Conservation (phyloP, 2,888 invertebrate species). For the Tenthredo scrophulariae region DNA sequence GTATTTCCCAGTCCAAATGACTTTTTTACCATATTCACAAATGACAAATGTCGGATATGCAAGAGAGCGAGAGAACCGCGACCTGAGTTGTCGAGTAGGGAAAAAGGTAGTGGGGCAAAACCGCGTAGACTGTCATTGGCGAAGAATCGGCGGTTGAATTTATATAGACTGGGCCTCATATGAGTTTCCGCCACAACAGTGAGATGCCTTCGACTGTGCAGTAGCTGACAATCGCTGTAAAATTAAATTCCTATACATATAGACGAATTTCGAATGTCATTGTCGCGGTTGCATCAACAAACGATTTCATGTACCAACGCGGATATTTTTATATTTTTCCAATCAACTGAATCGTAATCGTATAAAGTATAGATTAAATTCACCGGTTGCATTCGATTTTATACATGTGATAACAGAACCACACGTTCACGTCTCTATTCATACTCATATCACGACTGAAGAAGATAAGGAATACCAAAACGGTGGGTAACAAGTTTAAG, state of each 20-base stretch:
- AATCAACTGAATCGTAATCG: not conserved
- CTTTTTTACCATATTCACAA: not conserved
- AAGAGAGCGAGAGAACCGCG: not conserved
- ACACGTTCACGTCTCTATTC: not conserved
- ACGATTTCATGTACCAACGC: not conserved
- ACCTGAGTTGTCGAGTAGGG: not conserved
- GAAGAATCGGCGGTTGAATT: constrained; percentile 40
- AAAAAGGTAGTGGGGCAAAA: constrained; percentile 11
- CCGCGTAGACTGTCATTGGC: constrained; percentile 16
- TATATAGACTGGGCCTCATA: constrained; percentile 13
- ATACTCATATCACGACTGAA: not conserved
- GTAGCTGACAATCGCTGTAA: constrained; percentile 6
- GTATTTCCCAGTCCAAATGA: not conserved
- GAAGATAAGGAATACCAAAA: constrained; percentile 27
- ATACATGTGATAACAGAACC: not conserved
- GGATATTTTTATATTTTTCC: not conserved
- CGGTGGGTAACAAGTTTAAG: constrained; percentile 4
- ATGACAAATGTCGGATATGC: not conserved
- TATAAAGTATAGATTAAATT: not conserved
- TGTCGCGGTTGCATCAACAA: not conserved
- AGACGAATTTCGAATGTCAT: not conserved
- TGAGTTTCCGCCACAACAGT: constrained; percentile 13
- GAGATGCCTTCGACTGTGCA: constrained; percentile 14
- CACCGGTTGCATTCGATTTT: not conserved
- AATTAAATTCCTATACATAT: not conserved